Evolutionary conservation across 2,113 vertebrate genomes (phyloP).

Genomic region (Isichthys henryi): DNA sequence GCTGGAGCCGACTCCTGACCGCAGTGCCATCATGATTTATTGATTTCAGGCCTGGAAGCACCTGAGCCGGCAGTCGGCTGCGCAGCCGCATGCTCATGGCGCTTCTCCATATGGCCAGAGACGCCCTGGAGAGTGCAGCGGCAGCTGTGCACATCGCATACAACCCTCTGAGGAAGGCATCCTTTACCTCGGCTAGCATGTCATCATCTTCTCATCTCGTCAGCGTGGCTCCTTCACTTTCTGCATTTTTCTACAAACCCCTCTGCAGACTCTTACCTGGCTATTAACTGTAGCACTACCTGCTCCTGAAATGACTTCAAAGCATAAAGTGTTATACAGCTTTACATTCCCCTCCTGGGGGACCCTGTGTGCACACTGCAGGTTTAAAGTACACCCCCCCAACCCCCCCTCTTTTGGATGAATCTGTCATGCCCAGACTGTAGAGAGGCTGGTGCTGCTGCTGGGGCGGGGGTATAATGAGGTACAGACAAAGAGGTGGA

Average conservation of each 20-base stretch:
- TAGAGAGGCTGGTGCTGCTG: background rate
- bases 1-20: background rate
- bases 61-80: background rate
- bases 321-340: background rate
- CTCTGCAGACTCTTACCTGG: background rate
- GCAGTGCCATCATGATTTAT: background rate
- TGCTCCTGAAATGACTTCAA: background rate
- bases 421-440: background rate
- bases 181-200: background rate
- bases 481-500: constrained; percentile 36
- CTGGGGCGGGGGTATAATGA: background rate
- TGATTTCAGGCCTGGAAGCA: background rate
- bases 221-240: background rate
- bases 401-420: background rate
- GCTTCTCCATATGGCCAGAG: background rate
- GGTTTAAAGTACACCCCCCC: background rate
- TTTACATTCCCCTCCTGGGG: background rate
- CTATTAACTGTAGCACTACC: background rate
- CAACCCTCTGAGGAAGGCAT: background rate
- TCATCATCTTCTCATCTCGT: background rate
- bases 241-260: background rate
- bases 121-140: background rate
- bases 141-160: background rate
- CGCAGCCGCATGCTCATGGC: background rate
- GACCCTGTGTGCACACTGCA: background rate